These are phyloP conservation scores for Goniozus legneri DNA, from an alignment of 1,140 invertebrate species.

Conservation along the genomic window DNA sequence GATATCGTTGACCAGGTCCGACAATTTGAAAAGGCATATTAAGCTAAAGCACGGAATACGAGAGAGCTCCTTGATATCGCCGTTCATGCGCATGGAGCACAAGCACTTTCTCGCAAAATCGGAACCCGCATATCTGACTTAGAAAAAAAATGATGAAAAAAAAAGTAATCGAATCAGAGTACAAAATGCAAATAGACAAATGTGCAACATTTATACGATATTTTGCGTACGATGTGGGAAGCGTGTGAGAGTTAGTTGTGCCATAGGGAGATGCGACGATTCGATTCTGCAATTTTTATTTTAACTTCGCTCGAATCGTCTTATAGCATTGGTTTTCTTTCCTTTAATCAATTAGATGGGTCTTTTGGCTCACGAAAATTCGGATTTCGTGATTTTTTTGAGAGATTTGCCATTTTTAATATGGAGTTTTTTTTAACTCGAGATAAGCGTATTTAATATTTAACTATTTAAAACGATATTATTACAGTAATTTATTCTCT, in stretches of 20 bases:
- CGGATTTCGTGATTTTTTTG: too few relatives aligned
- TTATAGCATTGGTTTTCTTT: too few relatives aligned
- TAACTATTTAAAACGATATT: slow-evolving; percentile 3
- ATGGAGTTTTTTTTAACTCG: not conserved
- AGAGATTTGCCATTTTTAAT: too few relatives aligned
- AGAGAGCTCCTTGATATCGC: slow-evolving; percentile 41
- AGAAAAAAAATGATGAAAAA: too few relatives aligned
- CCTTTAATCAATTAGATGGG: too few relatives aligned
- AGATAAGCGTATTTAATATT: slow-evolving; percentile 4
- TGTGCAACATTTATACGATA: not conserved
- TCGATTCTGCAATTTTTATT: too few relatives aligned
- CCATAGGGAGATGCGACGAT: too few relatives aligned
- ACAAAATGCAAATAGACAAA: slow-evolving; percentile 2
- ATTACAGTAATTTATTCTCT: slow-evolving; percentile 29
- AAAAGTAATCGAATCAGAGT: too few relatives aligned
- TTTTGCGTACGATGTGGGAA: not conserved
- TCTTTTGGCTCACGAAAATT: too few relatives aligned
- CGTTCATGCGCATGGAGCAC: slow-evolving; percentile 47
- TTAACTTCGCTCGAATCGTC: too few relatives aligned
- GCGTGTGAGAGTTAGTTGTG: too few relatives aligned
- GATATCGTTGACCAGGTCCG: slow-evolving; percentile 53
- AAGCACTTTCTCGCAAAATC: slow-evolving; percentile 50
- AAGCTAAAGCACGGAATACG: slow-evolving; percentile 51
- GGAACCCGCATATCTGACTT: slow-evolving; percentile 45
- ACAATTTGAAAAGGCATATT: slow-evolving; percentile 54